phyloP scores from a whole-genome alignment of 1,140 invertebrate genomes.

The Bombus fervidus region DNA sequence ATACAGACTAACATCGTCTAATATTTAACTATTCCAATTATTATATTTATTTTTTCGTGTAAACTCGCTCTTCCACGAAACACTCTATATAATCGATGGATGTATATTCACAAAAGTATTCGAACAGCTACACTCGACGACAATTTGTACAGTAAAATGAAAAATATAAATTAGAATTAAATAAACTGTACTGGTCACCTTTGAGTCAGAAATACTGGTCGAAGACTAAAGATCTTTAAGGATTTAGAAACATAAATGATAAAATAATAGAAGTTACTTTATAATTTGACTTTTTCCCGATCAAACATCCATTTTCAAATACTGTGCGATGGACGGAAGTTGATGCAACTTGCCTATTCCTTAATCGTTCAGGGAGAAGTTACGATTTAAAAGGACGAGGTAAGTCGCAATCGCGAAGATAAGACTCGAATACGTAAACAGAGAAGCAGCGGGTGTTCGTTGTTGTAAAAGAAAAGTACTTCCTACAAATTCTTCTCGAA shows the following conservation, averaged over 20 bases:
- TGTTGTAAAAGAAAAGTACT: slow-evolving; percentile 10
- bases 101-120: no score
- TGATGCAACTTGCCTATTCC: not conserved
- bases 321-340: not conserved
- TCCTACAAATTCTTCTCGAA: not conserved
- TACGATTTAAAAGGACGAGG: not conserved
- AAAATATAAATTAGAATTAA: no score
- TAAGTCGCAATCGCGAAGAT: slow-evolving; percentile 7
- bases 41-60: no score
- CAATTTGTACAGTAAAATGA: no score
- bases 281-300: not conserved
- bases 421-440: slow-evolving; percentile 26
- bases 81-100: no score
- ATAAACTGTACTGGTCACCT: no score
- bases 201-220: no score
- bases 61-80: no score
- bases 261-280: not conserved
- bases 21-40: no score
- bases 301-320: not conserved
- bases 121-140: no score
- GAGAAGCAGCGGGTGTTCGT: not conserved
- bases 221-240: no score
- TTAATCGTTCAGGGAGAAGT: slow-evolving; percentile 4
- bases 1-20: no score
- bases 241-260: not conserved